Evolutionary conservation across 1,140 invertebrate species (phyloP), one percentile per base, ranked within the genome.

Genomic region (Harlomillsia oculata): DNA sequence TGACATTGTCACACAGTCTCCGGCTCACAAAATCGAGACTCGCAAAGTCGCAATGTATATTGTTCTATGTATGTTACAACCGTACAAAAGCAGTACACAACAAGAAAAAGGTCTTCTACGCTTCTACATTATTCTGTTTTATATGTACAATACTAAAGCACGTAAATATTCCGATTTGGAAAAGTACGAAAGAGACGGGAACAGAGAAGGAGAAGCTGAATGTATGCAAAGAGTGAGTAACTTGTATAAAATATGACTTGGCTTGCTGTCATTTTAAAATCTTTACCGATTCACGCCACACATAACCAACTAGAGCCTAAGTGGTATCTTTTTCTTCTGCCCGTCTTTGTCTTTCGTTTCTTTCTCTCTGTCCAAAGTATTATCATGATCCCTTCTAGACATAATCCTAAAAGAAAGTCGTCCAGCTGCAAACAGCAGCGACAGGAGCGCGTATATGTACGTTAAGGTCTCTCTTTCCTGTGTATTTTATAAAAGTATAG

Each of bases 331-430:
- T 60, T 53, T 39, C 52, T 44, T 37, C 57, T 40, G 40, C 48
- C 41, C 48, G 25, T 52, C 53, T n/a, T n/a, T n/a, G n/a, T n/a
- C n/a, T n/a, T n/a, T n/a, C n/a, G n/a, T n/a, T n/a, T 50, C 57
- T 43, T 28, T 4, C 26, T 45, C 37, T 59, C 57, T 41, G 23
- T 44, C 45, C 23, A 49, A 40, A 41, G 37, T 51, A 51, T 40
- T 55, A 53, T 51, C 45, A 58, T 62, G 56, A 57, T 57, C 54
- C 50, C 41, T 62, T 59, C n/a, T n/a, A 54, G 60, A 58, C 60
- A 58, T 62, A 62, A 62, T 62, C 60, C 60, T 62, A 43, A 54
- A 56, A 56, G 60, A 62, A 28, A 53, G 58, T 37, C 41, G 20
- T 2, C 32, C n/a, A n/a, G n/a, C n/a, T n/a, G n/a, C n/a, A n/a